Evolutionary conservation across 1,140 invertebrate genomes (phyloP), one percentile per base, ranked within the genome.

Genomic region (Drosophila trapezifrons): DNA sequence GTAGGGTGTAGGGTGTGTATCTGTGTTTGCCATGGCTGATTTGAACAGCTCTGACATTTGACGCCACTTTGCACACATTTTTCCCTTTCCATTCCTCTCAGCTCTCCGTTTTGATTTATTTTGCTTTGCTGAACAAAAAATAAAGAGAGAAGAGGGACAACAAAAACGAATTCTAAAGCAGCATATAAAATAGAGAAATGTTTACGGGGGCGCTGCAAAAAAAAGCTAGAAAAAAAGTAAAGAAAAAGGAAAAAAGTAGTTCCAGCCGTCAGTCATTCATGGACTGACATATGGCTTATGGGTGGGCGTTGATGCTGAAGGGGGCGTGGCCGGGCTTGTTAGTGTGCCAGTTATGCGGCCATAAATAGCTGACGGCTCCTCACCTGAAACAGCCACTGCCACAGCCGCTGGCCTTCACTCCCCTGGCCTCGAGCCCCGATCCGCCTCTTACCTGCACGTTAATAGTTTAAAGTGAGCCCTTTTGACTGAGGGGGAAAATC

Each of bases 41-140:
- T 83, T 86, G 70, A 85, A 64, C 82, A 81, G 70, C 75, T 71
- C 76, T 89, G 83, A 89, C 84, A 89, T 89, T 87, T 86, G 84
- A 89, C 76, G 84, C 84, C 84, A 89, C 79, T 82, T 87, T 82
- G 65, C 78, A 51, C 62, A 66, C 43, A 58, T 51, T 66, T 69
- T 38, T 40, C 59, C 46, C 65, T 17, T 58, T 27, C 27, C 54
- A 64, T 18, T 59, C 29, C 62, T 15, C 38, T 8, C 13, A 63
- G 40, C 38, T 27, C 27, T 20, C 15, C 32, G 17, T 73, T 67
- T 59, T 12, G 71, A 72, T 71, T 71, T 72, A 71, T 72, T 72
- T 71, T 47, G 27, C 66, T 58, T 72, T 58, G 1, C 69, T 42
- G 42, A 42, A 72, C 35, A 71, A 71, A 70, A 71, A 72, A 27